phyloP scores from a whole-genome alignment of 2,113 vertebrate species.

The Hemichromis elongatus region DNA sequence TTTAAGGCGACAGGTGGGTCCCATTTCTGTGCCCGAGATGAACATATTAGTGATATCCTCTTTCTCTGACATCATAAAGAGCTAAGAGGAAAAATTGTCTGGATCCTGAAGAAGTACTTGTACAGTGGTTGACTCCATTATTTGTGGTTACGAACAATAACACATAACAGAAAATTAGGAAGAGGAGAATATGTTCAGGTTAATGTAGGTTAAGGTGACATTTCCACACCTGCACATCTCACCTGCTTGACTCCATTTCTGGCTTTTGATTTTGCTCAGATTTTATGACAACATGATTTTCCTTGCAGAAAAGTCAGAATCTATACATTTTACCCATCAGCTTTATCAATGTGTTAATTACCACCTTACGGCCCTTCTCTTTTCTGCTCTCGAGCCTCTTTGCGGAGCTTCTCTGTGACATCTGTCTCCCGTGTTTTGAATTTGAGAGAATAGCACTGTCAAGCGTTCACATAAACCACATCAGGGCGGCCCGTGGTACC shows the following conservation, averaged over 20 bases:
- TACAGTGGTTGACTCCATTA: not conserved
- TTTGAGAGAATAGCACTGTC: conserved; percentile 53
- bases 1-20: not conserved
- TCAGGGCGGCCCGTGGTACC: conserved; percentile 44
- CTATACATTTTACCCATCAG: conserved; percentile 39
- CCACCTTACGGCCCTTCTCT: not conserved
- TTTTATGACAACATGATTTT: not conserved
- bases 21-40: not conserved
- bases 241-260: not conserved
- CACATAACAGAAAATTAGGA: not conserved
- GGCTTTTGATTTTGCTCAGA: not conserved
- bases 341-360: conserved; percentile 40
- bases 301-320: not conserved
- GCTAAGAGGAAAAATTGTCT: not conserved
- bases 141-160: not conserved
- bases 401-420: not conserved
- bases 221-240: not conserved
- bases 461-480: conserved; percentile 33
- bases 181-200: not conserved
- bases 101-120: not conserved
- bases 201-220: not conserved
- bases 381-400: not conserved
- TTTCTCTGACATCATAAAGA: not conserved
- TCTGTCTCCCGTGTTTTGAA: conserved; percentile 37
- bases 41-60: not conserved